Evolutionary conservation across 2,797 vertebrate genomes (phyloP), one percentile per base, ranked within the genome.

Genomic region (Etheostoma perlongum): DNA sequence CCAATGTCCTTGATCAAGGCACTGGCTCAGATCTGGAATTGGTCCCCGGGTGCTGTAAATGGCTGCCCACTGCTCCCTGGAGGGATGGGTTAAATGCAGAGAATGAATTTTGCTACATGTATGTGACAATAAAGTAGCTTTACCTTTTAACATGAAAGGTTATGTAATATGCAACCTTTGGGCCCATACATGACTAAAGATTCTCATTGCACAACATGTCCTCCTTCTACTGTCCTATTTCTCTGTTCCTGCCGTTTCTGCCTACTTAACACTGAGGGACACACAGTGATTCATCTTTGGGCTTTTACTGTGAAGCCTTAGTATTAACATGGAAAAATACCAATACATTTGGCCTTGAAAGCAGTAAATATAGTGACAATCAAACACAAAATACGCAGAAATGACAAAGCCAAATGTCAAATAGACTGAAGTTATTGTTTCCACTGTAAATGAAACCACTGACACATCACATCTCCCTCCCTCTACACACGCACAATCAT

Each of bases 391-490:
- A 57, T 18, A 72, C 55, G n/a, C 14, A 30, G 55, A 69, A 51
- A 79, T 65, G 25, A 61, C 19, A 27, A 7, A 64, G 59, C 46
- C 81, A 11, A 53, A 65, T 77, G 47, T 63, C 73, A 78, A 77
- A 84, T 40, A 71, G 66, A 52, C 65, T 79, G 44, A 73, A 53
- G 71, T 90, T 81, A 88, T 83, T 87, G 84, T 93, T 94, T 95
- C 91, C 92, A 94, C 83, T 89, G 84, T 91, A 89, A 75, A 87
- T 85, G 75, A 51, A 85, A 69, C 54, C 66, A 85, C 2, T 72
- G 82, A 78, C 77, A 90, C 77, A 85, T 84, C 69, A 58, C 46
- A 62, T 58, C 48, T 71, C 74, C 63, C 74, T 75, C 57, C 61
- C 63, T 51, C 30, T 61, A 13, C 71, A 73, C 84, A 74, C 69